Conservation (phyloP, 2,888 invertebrate species). For the Tupiocoris notatus region DNA sequence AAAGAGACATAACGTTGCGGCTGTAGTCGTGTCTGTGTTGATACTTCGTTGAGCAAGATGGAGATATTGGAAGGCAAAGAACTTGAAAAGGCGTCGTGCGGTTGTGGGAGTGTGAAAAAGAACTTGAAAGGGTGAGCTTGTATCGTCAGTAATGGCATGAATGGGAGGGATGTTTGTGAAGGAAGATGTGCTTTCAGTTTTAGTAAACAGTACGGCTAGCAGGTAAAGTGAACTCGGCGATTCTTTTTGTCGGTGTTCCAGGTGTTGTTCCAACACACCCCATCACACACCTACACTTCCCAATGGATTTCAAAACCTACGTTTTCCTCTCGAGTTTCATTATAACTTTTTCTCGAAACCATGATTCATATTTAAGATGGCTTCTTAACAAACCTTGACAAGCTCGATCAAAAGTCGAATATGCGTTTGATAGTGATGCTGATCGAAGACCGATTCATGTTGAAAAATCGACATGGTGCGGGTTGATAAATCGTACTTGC, state of each 20-base stretch:
- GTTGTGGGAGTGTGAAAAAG: neutral
- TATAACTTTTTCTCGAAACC: too few relatives aligned
- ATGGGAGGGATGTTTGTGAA: slow-evolving; percentile 25
- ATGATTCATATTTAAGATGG: too few relatives aligned
- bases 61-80: neutral
- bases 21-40: neutral
- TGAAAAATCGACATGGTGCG: too few relatives aligned
- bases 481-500: too few relatives aligned
- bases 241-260: slow-evolving; percentile 32
- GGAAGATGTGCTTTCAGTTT: slow-evolving; percentile 36
- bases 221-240: slow-evolving; percentile 35
- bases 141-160: slow-evolving; percentile 2
- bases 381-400: too few relatives aligned
- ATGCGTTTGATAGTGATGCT: too few relatives aligned
- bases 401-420: too few relatives aligned
- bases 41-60: neutral
- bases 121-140: neutral
- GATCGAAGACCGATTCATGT: too few relatives aligned
- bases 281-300: neutral
- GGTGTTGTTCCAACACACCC: slow-evolving; percentile 4
- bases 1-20: neutral
- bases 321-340: too few relatives aligned
- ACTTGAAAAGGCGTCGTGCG: too few relatives aligned
- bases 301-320: neutral
- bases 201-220: slow-evolving; percentile 21